phyloP scores from a whole-genome alignment of 2,797 vertebrate genomes.

The Oophaga sylvatica region DNA sequence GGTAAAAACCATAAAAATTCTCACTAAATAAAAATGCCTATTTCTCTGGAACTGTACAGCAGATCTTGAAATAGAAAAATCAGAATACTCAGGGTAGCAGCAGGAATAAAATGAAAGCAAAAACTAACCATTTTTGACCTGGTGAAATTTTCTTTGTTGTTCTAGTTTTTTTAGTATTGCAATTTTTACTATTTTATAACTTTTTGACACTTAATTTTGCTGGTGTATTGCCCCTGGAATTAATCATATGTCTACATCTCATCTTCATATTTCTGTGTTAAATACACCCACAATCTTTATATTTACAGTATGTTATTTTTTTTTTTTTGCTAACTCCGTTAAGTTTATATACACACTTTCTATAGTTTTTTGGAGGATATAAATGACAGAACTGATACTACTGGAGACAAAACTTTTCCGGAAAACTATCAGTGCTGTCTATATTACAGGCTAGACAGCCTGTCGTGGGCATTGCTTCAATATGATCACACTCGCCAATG shows the following conservation, averaged over 20 bases:
- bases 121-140: no score
- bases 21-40: no score
- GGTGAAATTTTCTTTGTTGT: no score
- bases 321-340: not conserved
- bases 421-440: not conserved
- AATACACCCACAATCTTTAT: not conserved
- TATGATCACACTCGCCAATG: slow-evolving; percentile 9
- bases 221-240: no score
- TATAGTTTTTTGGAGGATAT: not conserved
- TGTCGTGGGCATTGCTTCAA: not conserved
- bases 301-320: not conserved
- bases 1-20: no score
- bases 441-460: not conserved
- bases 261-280: not conserved
- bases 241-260: not conserved
- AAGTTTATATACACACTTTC: not conserved
- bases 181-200: no score
- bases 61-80: no score
- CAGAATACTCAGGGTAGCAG: no score
- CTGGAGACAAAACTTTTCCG: not conserved
- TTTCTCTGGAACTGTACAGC: no score
- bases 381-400: slow-evolving; percentile 12
- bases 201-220: no score
- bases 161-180: no score
- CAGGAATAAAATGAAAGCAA: no score